phyloP scores from a whole-genome alignment of 1,140 invertebrate species.

The Diabrotica undecimpunctata region DNA sequence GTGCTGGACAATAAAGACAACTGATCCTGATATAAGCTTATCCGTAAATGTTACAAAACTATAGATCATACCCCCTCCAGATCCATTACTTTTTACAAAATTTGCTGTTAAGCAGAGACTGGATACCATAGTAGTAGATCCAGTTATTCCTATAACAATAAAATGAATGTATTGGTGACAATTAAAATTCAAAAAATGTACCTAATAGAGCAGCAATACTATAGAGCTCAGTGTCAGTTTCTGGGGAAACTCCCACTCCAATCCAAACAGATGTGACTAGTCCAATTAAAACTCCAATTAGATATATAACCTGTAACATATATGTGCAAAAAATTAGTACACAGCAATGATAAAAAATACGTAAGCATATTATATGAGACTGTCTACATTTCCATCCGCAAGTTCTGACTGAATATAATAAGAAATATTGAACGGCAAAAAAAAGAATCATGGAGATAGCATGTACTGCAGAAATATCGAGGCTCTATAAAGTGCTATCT shows the following conservation, averaged over 20 bases:
- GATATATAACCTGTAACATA: constrained; percentile 57
- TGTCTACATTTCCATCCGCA: too few species aligned
- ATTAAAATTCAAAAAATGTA: constrained; percentile 29
- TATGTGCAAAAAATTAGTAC: too few species aligned
- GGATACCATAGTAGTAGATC: constrained; percentile 84
- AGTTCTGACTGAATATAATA: too few species aligned
- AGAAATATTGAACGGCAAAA: too few species aligned
- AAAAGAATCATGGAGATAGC: too few species aligned
- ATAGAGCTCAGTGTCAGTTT: constrained; percentile 57
- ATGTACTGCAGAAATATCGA: too few species aligned
- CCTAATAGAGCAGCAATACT: constrained; percentile 65
- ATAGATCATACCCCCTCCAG: constrained; percentile 88
- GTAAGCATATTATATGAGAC: too few species aligned
- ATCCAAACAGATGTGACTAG: constrained; percentile 62
- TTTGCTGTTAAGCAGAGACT: constrained; percentile 89
- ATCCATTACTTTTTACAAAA: constrained; percentile 82
- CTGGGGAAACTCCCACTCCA: constrained; percentile 51
- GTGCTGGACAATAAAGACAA: constrained; percentile 81
- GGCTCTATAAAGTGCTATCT: too few species aligned
- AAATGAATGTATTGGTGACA: constrained; percentile 37
- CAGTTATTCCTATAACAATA: constrained; percentile 66
- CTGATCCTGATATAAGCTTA: constrained; percentile 85
- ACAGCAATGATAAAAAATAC: too few species aligned
- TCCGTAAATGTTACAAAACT: constrained; percentile 92
- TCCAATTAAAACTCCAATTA: constrained; percentile 61